phyloP scores from a whole-genome alignment of 2,113 vertebrate species.

The Heterotilapia buettikoferi region DNA sequence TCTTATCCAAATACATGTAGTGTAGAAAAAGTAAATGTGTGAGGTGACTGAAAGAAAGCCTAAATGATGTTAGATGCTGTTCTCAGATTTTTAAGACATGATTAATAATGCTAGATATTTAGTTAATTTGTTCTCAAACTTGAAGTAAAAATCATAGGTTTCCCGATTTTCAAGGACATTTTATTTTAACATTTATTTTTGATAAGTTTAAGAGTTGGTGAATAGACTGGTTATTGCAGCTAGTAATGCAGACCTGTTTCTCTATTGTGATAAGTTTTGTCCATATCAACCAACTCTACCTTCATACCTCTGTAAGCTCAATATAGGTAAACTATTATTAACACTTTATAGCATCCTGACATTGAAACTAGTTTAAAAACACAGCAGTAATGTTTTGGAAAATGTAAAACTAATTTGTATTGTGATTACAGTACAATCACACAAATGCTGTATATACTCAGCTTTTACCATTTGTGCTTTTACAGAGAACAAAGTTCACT shows the following conservation, averaged over 20 bases:
- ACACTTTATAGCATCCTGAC: background rate
- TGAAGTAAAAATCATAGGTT: background rate
- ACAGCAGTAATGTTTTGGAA: background rate
- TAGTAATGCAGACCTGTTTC: background rate
- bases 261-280: background rate
- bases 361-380: background rate
- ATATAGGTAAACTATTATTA: background rate
- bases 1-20: background rate
- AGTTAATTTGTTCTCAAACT: background rate
- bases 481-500: constrained; percentile 40
- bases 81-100: background rate
- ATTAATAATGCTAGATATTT: background rate
- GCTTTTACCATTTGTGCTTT: background rate
- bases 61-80: background rate
- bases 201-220: background rate
- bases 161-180: background rate
- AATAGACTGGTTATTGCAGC: background rate
- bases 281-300: background rate
- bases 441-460: background rate
- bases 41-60: background rate
- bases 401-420: background rate
- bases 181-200: background rate
- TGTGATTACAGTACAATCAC: background rate
- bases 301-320: too few relatives aligned
- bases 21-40: background rate